Evolutionary conservation across 2,113 vertebrate genomes (phyloP), one percentile per base, ranked within the genome.

Genomic region (Maylandia zebra): DNA sequence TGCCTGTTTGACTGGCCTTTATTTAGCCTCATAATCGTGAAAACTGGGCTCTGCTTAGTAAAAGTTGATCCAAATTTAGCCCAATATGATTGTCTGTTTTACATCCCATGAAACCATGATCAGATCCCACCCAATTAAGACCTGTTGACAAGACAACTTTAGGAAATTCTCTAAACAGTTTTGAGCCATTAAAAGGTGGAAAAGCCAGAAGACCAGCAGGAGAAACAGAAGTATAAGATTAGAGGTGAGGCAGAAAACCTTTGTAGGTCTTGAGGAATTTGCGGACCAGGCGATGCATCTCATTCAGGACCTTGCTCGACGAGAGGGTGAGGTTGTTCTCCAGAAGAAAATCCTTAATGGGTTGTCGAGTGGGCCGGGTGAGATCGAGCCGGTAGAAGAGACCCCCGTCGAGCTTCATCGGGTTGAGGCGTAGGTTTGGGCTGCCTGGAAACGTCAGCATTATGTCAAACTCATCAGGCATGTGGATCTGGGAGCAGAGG

Each of bases 401-500:
- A 14, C 96, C 96, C 0, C 22, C 11, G 17, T 94, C 89, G 7
- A 96, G 89, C 48, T 57, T 34, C 0, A 1, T 8, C 13, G 53
- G 89, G 10, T 4, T 59, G 55, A 95, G 22, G 2, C 89, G 89
- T 3, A 69, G 34, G 19, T 69, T 22, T 69, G 64, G 64, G 34
- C 19, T 38, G 19, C 85, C 83, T 27, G 83, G 91, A 30, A 97
- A 64, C 61, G 88, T 94, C 88, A 96, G 85, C 93, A 96, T 94
- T 83, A 97, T 93, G 82, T 96, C 95, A 71, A 96, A 96, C 86
- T 95, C 95, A 53, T 96, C 90, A 2, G 95, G 89, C 69, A 27
- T 88, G 84, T 89, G 41, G 76, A 96, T 93, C 96, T 97, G 92
- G 79, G 13, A 53, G n/a, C 16, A 30, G 7, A 59, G 16, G 10